Conservation (phyloP, 2,113 vertebrate species). For the Odocoileus hemionus region DNA sequence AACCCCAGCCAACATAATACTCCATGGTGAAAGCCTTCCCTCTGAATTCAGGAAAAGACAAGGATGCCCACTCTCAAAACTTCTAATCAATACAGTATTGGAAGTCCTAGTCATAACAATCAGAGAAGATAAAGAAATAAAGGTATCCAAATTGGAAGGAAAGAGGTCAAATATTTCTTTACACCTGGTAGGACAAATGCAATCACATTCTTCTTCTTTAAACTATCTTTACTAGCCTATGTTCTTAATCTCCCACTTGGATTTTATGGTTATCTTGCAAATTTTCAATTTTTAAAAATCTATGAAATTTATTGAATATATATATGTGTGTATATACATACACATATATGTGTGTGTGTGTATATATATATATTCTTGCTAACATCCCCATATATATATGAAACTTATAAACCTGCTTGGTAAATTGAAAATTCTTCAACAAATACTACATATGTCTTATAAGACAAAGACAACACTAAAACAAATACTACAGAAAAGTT, state of each 20-base stretch:
- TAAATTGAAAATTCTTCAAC: neutral
- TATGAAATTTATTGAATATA: neutral
- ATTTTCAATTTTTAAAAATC: neutral
- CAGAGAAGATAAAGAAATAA: neutral
- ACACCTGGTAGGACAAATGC: neutral
- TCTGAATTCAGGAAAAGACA: neutral
- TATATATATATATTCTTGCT: too few species aligned
- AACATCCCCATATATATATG: neutral
- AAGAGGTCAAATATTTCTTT: neutral
- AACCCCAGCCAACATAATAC: neutral
- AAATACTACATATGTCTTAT: neutral
- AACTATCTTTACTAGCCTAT: neutral
- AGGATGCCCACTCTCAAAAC: neutral
- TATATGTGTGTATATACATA: too few species aligned
- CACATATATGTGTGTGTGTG: too few species aligned
- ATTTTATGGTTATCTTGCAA: neutral
- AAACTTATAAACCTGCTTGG: neutral
- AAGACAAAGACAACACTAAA: neutral
- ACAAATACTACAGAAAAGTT: neutral
- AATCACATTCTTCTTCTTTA: neutral
- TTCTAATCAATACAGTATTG: neutral
- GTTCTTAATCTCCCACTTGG: neutral
- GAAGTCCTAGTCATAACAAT: neutral
- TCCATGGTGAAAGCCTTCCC: neutral
- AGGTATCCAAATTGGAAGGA: neutral